Evolutionary conservation across 2,113 vertebrate genomes (phyloP), one percentile per base, ranked within the genome.

Genomic region (Halichoerus grypus): DNA sequence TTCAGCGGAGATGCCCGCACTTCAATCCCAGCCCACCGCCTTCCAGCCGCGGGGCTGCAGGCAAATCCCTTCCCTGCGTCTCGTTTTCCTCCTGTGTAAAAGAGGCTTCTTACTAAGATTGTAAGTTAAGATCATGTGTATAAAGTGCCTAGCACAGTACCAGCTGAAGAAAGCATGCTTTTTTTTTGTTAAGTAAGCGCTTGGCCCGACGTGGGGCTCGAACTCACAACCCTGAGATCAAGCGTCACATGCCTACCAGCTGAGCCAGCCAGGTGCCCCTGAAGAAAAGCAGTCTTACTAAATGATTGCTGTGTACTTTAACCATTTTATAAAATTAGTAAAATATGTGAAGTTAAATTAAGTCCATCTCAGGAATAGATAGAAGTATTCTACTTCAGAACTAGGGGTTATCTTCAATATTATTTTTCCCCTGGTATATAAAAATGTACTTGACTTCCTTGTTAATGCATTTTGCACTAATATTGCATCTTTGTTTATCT

Each of bases 401-500:
- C 22, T 61, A 1, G 3, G 42, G 26, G 14, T 55, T 33, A 4
- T 76, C 15, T 51, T 76, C 77, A 74, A 3, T 67, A 31, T 79
- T 26, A 42, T 39, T 36, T 36, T 10, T 3, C 77, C 46, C 72
- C 7, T 26, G 0, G 28, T 53, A 49, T 51, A 1, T 49, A 9
- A 77, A 77, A 16, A 16, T 22, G 7, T 59, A 9, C 24, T 76
- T 39, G 51, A 53, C 77, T 11, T 46, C 33, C 36, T 24, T 21
- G 18, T 19, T 13, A 9, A 36, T 61, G 39, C 18, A 26, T 22
- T 51, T 2, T n/a, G n/a, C 67, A 12, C 53, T 95, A 3, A 96
- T 22, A 2, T 5, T 1, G 12, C 8, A 0, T 76, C 65, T 71
- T 55, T 82, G 36, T 98, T 77, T 93, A 22, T 95, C 98, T 96